A percentile compares a stretch with the other conserved stretches of the same genome.
Conservation (phyloP, 2,888 invertebrate species). For the Drosophila sordidula region DNA sequence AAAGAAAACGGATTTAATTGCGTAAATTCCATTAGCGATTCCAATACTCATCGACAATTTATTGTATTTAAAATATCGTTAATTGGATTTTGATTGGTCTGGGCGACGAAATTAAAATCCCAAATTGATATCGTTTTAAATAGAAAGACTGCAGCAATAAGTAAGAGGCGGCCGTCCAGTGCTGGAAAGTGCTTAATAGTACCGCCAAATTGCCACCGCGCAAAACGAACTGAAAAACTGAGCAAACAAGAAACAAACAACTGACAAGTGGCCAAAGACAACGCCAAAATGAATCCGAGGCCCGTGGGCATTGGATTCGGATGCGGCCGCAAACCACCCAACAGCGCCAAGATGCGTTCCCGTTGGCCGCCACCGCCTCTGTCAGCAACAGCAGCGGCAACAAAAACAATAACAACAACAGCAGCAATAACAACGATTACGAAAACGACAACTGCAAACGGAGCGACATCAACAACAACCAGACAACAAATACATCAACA, state of each 20-base stretch:
- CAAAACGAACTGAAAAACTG: conserved; percentile 12
- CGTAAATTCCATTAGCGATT: conserved; percentile 13
- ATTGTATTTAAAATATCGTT: conserved; percentile 6
- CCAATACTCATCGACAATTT: neutral
- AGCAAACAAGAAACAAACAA: conserved; percentile 23
- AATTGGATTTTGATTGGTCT: conserved; percentile 19
- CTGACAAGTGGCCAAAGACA: conserved; percentile 50
- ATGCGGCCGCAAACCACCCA: conserved; percentile 72
- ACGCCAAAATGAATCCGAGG: conserved; percentile 82
- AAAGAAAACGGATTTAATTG: conserved; percentile 22
- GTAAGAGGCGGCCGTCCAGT: conserved; percentile 5
- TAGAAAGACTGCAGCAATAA: conserved; percentile 23
- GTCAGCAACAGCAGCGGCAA: conserved; percentile 12
- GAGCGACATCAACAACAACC: conserved; percentile 11
- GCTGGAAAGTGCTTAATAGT: conserved; percentile 16
- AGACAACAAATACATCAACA: conserved; percentile 20
- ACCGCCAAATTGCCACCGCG: conserved; percentile 7
- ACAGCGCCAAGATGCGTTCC: conserved; percentile 63
- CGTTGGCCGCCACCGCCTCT: conserved; percentile 47
- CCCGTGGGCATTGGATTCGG: conserved; percentile 84
- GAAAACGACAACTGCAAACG: conserved; percentile 2
- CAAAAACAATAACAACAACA: conserved; percentile 7
- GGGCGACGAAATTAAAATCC: conserved; percentile 8
- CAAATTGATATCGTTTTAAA: conserved; percentile 9
- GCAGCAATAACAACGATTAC: conserved; percentile 10